phyloP scores from a whole-genome alignment of 2,888 invertebrate genomes.

The Epinotia demarniana region DNA sequence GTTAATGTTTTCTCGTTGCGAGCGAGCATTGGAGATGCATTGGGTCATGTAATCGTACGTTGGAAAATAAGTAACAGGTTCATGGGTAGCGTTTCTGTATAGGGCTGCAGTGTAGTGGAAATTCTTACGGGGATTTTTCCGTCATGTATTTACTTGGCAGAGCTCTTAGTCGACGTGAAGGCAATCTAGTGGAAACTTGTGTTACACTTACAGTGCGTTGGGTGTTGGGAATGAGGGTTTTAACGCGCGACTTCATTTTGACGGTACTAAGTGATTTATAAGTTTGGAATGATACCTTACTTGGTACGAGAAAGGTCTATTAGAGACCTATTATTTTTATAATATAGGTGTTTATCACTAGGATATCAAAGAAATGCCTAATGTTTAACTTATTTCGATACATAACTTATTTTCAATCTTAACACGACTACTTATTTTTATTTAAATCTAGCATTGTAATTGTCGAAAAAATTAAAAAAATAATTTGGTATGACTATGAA shows the following conservation, averaged over 20 bases:
- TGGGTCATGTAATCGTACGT: conserved; percentile 15
- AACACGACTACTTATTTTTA: no score
- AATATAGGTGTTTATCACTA: no score
- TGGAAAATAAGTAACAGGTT: background rate
- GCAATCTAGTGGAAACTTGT: conserved; percentile 45
- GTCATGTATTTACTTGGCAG: conserved; percentile 51
- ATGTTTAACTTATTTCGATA: no score
- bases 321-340: no score
- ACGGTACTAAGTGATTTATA: background rate
- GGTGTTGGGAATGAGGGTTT: conserved; percentile 1
- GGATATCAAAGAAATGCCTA: no score
- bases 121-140: conserved; percentile 48
- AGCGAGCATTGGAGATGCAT: conserved; percentile 49
- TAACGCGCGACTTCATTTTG: conserved; percentile 8
- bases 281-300: background rate
- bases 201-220: conserved; percentile 8
- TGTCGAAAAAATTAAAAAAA: no score
- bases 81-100: background rate
- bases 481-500: no score
- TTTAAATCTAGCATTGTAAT: no score
- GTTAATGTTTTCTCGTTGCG: conserved; percentile 19
- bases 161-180: conserved; percentile 50
- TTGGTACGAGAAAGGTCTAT: no score
- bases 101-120: conserved; percentile 10
- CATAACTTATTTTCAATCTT: no score